A percentile compares a stretch with the other conserved stretches of the same genome.
Conservation (phyloP, 2,888 invertebrate genomes). For the Flexamia atlantica region DNA sequence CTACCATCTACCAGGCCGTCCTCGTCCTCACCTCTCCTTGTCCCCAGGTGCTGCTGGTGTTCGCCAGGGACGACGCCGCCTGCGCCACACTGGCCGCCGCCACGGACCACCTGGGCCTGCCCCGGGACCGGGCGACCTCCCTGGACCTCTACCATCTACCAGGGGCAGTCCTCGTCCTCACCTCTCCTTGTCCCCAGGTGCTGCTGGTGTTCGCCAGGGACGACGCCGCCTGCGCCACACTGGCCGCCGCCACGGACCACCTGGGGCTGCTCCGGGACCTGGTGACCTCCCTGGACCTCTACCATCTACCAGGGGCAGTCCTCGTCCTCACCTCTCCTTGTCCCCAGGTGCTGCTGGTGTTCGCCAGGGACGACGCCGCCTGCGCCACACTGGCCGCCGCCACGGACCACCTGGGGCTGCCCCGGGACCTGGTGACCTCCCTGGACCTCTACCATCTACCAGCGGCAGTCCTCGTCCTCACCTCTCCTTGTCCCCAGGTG, state of each 20-base stretch:
- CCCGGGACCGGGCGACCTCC: conserved; percentile 32
- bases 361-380: conserved; percentile 61
- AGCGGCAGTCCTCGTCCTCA: too few species aligned
- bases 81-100: conserved; percentile 55
- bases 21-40: too few species aligned
- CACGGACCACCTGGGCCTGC: conserved; percentile 60
- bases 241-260: conserved; percentile 57
- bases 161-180: conserved; percentile 50
- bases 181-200: conserved; percentile 57
- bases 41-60: conserved; percentile 60
- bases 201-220: conserved; percentile 61
- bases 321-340: conserved; percentile 46
- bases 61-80: conserved; percentile 61
- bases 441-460: conserved; percentile 52
- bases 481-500: too few species aligned
- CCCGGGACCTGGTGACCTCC: conserved; percentile 51
- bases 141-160: conserved; percentile 57
- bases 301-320: conserved; percentile 49
- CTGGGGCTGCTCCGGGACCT: conserved; percentile 57
- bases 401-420: conserved; percentile 59
- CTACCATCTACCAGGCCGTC: too few species aligned
- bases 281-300: conserved; percentile 52
- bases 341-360: conserved; percentile 58
- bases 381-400: conserved; percentile 55
- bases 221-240: conserved; percentile 56